phyloP scores from a whole-genome alignment of 2,113 vertebrate genomes.

The Stegastes partitus region DNA sequence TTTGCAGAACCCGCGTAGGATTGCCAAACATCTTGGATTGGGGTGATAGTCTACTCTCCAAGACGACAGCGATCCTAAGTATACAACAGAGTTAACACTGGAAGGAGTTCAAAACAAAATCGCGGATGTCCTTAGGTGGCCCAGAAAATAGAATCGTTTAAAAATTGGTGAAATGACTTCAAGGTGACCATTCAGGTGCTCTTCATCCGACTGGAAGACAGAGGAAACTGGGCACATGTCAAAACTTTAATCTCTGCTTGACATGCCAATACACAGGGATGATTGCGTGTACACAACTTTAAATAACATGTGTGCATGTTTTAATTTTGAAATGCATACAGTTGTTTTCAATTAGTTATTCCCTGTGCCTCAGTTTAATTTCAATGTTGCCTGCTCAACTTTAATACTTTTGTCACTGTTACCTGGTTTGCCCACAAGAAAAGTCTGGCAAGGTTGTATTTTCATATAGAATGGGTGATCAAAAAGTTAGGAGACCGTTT shows the following conservation, averaged over 20 bases:
- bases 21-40: conserved; percentile 29
- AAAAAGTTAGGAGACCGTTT: too few relatives aligned
- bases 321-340: too few relatives aligned
- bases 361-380: too few relatives aligned
- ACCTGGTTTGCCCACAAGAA: too few relatives aligned
- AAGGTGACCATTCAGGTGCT: conserved; percentile 11
- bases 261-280: neutral
- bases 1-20: neutral
- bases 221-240: conserved; percentile 6
- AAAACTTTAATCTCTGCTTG: conserved; percentile 3
- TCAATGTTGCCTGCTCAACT: too few relatives aligned
- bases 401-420: too few relatives aligned
- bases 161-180: conserved; percentile 19
- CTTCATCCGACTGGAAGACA: conserved; percentile 1
- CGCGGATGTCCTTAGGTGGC: conserved; percentile 8
- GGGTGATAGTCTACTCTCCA: neutral
- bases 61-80: conserved; percentile 18
- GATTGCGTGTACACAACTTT: neutral
- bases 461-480: too few relatives aligned
- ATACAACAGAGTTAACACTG: conserved; percentile 24
- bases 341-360: too few relatives aligned
- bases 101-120: conserved; percentile 21
- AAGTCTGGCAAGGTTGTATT: too few relatives aligned
- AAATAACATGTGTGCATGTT: neutral
- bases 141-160: neutral